Percentiles rank a stretch among this genome's conserved stretches.
Evolutionary conservation across 1,140 invertebrate species (phyloP).

Genomic region (Lethrus apterus): DNA sequence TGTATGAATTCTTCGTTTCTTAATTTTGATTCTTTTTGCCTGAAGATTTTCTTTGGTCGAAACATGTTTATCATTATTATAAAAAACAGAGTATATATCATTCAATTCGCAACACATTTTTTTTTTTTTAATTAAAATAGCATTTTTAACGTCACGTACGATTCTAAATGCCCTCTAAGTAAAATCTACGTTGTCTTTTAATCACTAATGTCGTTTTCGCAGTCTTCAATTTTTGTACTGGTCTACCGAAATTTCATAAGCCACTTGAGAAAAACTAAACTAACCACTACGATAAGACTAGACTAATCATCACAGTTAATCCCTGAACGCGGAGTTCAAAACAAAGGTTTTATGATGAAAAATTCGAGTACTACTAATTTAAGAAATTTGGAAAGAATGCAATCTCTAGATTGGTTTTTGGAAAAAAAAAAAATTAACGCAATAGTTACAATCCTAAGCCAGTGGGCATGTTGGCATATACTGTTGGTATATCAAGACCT

Average conservation of each 20-base stretch:
- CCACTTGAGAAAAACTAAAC: slow-evolving; percentile 3
- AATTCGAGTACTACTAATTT: not conserved
- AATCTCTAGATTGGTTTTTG: not conserved
- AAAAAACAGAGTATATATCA: no score
- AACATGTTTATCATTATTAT: no score
- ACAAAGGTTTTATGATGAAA: not conserved
- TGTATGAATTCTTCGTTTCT: no score
- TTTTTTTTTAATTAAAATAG: no score
- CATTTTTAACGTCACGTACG: no score
- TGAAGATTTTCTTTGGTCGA: no score
- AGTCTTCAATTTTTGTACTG: slow-evolving; percentile 29
- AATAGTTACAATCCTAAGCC: slow-evolving; percentile 48
- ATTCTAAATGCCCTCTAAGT: not conserved
- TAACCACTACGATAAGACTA: not conserved
- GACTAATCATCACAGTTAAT: slow-evolving; percentile 7
- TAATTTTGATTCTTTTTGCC: no score
- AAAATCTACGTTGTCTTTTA: not conserved
- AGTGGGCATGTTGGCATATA: slow-evolving; percentile 49
- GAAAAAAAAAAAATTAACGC: not conserved
- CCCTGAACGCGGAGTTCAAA: slow-evolving; percentile 9
- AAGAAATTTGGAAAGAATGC: not conserved
- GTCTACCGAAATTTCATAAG: slow-evolving; percentile 22
- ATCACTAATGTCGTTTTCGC: slow-evolving; percentile 9
- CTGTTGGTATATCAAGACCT: slow-evolving; percentile 52
- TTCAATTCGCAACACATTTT: no score